Evolutionary conservation across 2,113 vertebrate genomes (phyloP), one percentile per base, ranked within the genome.

Genomic region (Cyphotilapia sp.): DNA sequence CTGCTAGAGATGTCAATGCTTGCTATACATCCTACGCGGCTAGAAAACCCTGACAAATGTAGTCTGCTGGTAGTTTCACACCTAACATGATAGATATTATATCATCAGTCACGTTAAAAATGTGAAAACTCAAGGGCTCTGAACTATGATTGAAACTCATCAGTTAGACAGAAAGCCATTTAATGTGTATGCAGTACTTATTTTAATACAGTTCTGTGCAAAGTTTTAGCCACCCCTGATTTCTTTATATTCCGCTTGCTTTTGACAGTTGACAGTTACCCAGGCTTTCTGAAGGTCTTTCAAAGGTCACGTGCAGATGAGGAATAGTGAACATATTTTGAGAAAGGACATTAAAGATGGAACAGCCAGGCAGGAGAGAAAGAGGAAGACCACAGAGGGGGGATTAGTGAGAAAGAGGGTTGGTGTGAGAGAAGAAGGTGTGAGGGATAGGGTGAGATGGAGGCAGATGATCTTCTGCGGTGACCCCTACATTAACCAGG

Each of bases 1-100:
- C 87, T 85, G 78, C 51, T 69, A 29, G 14, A 81, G 89, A 87
- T 85, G 86, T 81, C 86, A 85, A 51, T 29, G 76, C 51, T 86
- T 19, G 81, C 45, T 91, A 82, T 31, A 56, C 56, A 59, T 66
- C 83, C 57, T 31, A 19, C 69, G 14, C 1, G 7, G 63, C 57
- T 13, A 7, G 22, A 59, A 54, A 69, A 45, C 49, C 14, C 29
- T 61, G 74, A 47, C 45, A 69, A 57, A 53, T 54, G 8, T 22
- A 56, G 47, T 54, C 42, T 40, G 6, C 80, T 22, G 31, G 47
- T 31, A 56, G 53, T 12, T 29, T 74, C 66, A 22, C 19, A 74
- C 19, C 49, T 42, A 6, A 82, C 33, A n/a, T 76, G 17, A 33
- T 59, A 33, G 56, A 1, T 83, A 38, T 45, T 22, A 40, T 27